phyloP scores from a whole-genome alignment of 2,888 invertebrate species.

The Leucophora obtusa region DNA sequence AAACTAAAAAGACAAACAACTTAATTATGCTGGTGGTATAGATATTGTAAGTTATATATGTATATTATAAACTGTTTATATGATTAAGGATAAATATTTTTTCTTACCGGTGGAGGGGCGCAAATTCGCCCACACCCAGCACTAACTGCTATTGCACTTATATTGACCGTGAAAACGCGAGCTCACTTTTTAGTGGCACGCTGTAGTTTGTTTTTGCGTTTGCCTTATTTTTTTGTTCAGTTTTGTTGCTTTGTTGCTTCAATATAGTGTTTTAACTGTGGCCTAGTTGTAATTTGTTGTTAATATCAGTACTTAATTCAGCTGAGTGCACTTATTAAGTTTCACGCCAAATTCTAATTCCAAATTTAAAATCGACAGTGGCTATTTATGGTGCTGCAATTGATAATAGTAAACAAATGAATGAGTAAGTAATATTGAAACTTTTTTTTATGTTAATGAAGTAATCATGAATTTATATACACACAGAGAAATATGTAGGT shows the following conservation, averaged over 20 bases:
- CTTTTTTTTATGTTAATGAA: slow-evolving; percentile 41
- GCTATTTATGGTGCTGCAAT: slow-evolving; percentile 49
- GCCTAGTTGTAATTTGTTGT: slow-evolving; percentile 29
- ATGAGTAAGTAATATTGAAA: slow-evolving; percentile 29
- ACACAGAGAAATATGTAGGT: slow-evolving; percentile 9
- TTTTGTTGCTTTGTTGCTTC: slow-evolving; percentile 13
- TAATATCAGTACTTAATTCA: neutral
- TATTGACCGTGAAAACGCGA: slow-evolving; percentile 76
- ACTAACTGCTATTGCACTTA: slow-evolving; percentile 78
- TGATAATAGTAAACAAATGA: slow-evolving; percentile 11
- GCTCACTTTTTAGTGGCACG: slow-evolving; percentile 72
- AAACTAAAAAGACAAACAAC: slow-evolving; percentile 15
- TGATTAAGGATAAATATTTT: slow-evolving; percentile 33
- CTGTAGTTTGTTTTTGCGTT: slow-evolving; percentile 69
- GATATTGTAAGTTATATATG: neutral
- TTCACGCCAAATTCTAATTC: slow-evolving; percentile 30
- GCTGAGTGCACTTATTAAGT: slow-evolving; percentile 44
- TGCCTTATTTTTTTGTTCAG: slow-evolving; percentile 33
- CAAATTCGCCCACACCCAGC: slow-evolving; percentile 80
- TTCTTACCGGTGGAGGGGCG: slow-evolving; percentile 79
- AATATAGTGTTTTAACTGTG: neutral
- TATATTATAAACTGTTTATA: too few relatives aligned
- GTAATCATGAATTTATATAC: slow-evolving; percentile 12
- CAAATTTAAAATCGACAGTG: slow-evolving; percentile 43
- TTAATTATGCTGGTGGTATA: slow-evolving; percentile 15